phyloP scores from a whole-genome alignment of 2,797 vertebrate genomes.

The Petrocephalus sullivani region DNA sequence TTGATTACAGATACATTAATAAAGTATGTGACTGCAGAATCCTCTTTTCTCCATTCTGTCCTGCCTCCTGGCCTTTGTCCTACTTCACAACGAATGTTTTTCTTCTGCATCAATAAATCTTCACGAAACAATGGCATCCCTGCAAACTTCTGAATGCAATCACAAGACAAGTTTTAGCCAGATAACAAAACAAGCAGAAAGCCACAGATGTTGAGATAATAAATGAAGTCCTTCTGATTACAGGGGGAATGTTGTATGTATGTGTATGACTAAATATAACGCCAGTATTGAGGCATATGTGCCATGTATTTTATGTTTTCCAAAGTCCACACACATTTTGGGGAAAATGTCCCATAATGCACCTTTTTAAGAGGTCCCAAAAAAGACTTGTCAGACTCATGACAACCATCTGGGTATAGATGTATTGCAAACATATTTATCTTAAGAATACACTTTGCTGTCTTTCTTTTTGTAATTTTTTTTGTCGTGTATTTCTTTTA shows the following conservation, averaged over 20 bases:
- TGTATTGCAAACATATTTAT: background rate
- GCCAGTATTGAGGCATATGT: too few relatives aligned
- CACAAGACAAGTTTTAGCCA: background rate
- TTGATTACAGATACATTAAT: background rate
- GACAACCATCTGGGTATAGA: background rate
- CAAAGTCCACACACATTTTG: background rate
- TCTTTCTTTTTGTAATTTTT: background rate
- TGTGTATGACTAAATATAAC: background rate
- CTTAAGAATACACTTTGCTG: background rate
- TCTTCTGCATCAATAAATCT: background rate
- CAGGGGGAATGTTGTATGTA: background rate
- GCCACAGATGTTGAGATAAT: background rate
- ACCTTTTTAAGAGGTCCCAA: background rate
- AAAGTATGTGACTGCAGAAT: background rate
- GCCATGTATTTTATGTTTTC: background rate
- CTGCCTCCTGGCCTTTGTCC: background rate
- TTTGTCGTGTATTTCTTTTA: background rate
- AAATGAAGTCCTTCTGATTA: background rate
- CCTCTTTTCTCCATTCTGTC: constrained; percentile 15
- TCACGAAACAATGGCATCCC: background rate
- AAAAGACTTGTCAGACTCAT: too few relatives aligned
- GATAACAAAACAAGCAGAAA: background rate
- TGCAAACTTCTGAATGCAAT: background rate
- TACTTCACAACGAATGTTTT: background rate
- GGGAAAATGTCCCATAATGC: background rate